These are phyloP conservation scores for Hypomesus transpacificus DNA, from an alignment of 2,113 vertebrate species.

Conservation along the genomic window DNA sequence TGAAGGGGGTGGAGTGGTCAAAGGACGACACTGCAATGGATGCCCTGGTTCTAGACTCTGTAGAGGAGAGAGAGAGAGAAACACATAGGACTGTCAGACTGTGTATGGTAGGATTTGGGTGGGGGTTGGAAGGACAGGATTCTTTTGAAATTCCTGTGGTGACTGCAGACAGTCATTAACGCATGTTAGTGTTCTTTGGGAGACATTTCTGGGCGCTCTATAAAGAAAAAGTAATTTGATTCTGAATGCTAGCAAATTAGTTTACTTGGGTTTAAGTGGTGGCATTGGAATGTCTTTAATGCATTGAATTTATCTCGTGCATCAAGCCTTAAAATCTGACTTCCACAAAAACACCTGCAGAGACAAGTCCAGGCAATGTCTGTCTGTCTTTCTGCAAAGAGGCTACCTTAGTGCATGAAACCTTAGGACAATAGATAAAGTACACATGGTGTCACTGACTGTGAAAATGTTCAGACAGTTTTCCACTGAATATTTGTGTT, in stretches of 20 bases:
- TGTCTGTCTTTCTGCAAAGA: neutral
- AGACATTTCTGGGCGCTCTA: neutral
- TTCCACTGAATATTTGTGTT: no score
- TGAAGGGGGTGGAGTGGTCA: conserved; percentile 69
- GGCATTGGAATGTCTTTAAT: neutral
- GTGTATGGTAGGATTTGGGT: neutral
- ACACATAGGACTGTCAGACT: conserved; percentile 1
- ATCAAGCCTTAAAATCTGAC: conserved; percentile 8
- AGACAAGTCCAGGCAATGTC: conserved; percentile 2
- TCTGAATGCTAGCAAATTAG: conserved; percentile 1
- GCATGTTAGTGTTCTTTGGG: neutral
- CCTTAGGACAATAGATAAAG: neutral
- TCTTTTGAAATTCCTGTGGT: neutral
- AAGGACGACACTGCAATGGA: conserved; percentile 67
- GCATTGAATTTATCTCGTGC: neutral
- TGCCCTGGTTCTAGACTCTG: conserved; percentile 67
- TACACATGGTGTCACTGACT: neutral
- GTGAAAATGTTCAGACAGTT: no score
- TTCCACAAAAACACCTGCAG: neutral
- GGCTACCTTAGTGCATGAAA: neutral
- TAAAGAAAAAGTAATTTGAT: conserved; percentile 7
- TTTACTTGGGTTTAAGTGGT: neutral
- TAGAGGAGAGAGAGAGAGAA: neutral
- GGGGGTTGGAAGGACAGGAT: neutral
- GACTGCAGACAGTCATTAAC: neutral